These are phyloP conservation scores for Trachythela sp. DNA, from an alignment of 64 coral and sea anemone species.

Conservation along the genomic window DNA sequence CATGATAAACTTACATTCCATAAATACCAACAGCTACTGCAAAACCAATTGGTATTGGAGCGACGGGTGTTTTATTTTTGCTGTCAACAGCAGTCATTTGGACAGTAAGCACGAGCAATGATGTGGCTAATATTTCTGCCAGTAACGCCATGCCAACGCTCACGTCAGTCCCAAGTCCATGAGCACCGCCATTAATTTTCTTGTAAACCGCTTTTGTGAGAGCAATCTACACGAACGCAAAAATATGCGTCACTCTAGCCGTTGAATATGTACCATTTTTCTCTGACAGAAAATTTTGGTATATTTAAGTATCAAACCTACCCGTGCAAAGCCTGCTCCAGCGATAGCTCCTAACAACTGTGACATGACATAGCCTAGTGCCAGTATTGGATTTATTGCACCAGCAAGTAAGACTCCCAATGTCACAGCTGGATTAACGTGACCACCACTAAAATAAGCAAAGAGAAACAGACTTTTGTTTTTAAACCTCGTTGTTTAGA, in stretches of 20 bases:
- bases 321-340: neutral
- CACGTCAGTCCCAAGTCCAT: neutral
- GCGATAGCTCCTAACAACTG: neutral
- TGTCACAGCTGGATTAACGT: constrained; percentile 2
- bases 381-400: neutral
- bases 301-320: no score
- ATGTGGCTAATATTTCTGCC: constrained; percentile 4
- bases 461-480: no score
- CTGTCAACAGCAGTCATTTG: constrained; percentile 4
- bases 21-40: constrained; percentile 7
- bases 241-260: neutral
- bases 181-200: neutral
- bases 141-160: neutral
- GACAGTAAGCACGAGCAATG: neutral
- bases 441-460: neutral
- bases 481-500: no score
- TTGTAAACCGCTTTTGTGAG: neutral
- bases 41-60: constrained; percentile 24
- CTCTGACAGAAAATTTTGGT: no score
- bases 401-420: neutral
- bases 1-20: constrained; percentile 22
- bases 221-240: neutral
- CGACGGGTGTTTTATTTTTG: constrained; percentile 12
- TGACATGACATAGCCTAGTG: neutral
- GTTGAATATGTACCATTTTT: no score